Conservation (phyloP, 2,113 vertebrate genomes). For the Eretmochelys imbricata region DNA sequence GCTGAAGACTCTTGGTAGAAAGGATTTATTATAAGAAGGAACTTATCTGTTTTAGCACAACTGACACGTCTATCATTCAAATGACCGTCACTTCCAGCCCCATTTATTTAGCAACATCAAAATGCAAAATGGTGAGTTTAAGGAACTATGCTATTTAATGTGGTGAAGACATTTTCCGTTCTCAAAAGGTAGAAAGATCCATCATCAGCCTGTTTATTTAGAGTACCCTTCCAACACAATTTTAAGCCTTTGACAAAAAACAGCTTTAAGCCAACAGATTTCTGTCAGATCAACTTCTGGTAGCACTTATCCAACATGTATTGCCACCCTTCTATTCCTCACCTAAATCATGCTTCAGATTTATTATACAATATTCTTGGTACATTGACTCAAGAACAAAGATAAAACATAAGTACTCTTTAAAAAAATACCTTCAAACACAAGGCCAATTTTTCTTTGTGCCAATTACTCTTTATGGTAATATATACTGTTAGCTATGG, state of each 20-base stretch:
- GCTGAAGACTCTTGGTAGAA: slow-evolving; percentile 21
- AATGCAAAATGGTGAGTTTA: background rate
- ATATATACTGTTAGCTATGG: background rate
- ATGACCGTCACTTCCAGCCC: background rate
- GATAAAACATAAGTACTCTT: background rate
- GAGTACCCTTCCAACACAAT: background rate
- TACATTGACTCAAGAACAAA: fast-evolving
- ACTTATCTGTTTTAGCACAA: slow-evolving; percentile 10
- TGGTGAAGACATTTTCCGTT: background rate
- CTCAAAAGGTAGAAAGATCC: background rate
- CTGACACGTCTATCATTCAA: background rate
- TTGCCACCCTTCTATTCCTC: background rate
- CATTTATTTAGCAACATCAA: background rate
- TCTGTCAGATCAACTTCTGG: background rate
- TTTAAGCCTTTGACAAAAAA: background rate
- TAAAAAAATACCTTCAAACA: background rate
- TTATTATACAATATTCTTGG: background rate
- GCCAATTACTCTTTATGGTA: fast-evolving
- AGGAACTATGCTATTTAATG: background rate
- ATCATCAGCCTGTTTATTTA: background rate
- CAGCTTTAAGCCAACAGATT: background rate
- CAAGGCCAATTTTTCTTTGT: background rate
- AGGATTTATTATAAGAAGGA: slow-evolving; percentile 30
- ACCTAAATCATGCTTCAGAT: slow-evolving; percentile 24
- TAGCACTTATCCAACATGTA: slow-evolving; percentile 34